Conservation (phyloP, 2,113 vertebrate species). For the Lonchura striata region DNA sequence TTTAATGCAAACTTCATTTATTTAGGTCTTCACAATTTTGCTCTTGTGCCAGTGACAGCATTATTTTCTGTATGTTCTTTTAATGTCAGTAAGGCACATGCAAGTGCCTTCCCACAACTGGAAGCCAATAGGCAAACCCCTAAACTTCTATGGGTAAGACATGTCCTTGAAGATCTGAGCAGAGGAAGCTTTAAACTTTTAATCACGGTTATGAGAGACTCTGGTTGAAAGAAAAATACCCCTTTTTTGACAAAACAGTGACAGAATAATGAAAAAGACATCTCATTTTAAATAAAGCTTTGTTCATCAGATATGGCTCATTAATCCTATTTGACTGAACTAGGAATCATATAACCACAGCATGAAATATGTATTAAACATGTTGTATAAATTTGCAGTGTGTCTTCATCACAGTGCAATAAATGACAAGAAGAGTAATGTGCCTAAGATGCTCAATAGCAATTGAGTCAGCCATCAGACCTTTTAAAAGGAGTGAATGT, state of each 20-base stretch:
- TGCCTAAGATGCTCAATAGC: not conserved
- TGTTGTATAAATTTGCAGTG: not conserved
- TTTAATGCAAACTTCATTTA: not conserved
- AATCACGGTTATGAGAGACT: not conserved
- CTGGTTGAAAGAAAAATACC: not conserved
- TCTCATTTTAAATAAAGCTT: not conserved
- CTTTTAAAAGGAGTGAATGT: fast-evolving
- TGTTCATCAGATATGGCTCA: not conserved
- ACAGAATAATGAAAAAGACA: not conserved
- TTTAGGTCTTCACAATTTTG: not conserved
- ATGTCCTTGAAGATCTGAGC: not conserved
- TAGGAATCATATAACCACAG: not conserved
- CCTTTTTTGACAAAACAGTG: not conserved
- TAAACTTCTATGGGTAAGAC: not conserved
- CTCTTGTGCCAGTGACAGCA: not conserved
- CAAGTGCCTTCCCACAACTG: not conserved
- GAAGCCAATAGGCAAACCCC: not conserved
- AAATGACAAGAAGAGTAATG: not conserved
- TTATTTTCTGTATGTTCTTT: not conserved
- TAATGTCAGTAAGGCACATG: not conserved
- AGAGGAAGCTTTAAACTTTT: not conserved
- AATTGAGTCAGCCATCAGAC: not conserved
- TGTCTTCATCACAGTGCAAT: not conserved
- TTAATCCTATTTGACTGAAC: not conserved
- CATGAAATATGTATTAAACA: not conserved